Evolutionary conservation across 2,113 vertebrate genomes (phyloP), one percentile per base, ranked within the genome.

Genomic region (Sander lucioperca): DNA sequence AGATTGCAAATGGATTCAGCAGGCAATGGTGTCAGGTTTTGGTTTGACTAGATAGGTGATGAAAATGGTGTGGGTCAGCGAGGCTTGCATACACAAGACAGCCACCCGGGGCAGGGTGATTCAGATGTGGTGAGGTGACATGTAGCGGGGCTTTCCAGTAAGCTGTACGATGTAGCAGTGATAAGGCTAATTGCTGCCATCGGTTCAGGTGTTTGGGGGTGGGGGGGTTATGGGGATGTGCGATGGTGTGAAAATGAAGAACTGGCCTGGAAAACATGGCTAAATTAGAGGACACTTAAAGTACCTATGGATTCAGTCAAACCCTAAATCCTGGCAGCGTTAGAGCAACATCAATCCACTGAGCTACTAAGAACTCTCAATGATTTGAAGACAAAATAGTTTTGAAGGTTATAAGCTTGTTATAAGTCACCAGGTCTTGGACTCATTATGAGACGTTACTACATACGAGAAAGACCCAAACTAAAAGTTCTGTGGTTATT

Each of bases 1-100:
- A 89, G 88, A 89, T 84, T 68, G 78, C 56, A 75, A 87, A 83
- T 61, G 68, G 72, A 79, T 67, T 74, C 48, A 43, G 61, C 30
- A 13, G 47, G 36, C 10, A 23, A 23, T 15, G n/a, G 65, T 1
- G 59, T 16, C 19, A 7, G 19, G 27, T 66, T 82, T 82, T 48
- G 69, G 39, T 77, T 77, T 85, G 72, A 77, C 47, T 36, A 47
- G 50, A 63, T 12, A 53, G 59, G 21, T 74, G 78, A 76, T 27
- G 70, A 56, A 86, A 81, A 86, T 68, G 79, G 19, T 59, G 65
- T 65, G 64, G 47, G 74, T 85, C 79, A 76, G 61, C 7, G 10
- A 64, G 69, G 73, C 64, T 53, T 4, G 62, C 65, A 58, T 5
- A 13, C 73, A 33, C 30, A 48, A 36, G 59, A 64, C 36, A 23